Base-by-base conservation (phyloP, 2,797 vertebrate genomes). In the Hoplostethus mediterraneus region DNA sequence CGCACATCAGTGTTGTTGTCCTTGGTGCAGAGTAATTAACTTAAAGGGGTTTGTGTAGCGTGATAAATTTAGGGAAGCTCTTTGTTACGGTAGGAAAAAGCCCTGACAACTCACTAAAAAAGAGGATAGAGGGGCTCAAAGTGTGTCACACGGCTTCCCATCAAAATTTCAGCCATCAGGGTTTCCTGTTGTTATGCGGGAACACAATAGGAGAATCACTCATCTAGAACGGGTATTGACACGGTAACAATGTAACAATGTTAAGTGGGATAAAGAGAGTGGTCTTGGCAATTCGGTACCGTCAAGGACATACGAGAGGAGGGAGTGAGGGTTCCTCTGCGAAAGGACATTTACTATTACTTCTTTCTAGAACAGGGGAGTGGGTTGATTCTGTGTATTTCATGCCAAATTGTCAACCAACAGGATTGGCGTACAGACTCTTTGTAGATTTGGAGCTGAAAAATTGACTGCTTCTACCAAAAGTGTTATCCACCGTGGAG, bases 181-280 rank as follows among this genome's bases (percentile, higher is more conserved):
- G 75, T 78, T 93, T 92, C 91, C 93, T 90, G 90, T 91, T 89
- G 89, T 87, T 79, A 79, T 86, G 67, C 40, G 73, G 53, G 71
- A 77, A 75, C 88, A 94, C 90, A 93, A 93, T 92, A 73, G 89
- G 75, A 45, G 83, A 89, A 90, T 94, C 88, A 72, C 72, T 93
- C 89, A 90, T 44, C 68, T 79, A 83, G 59, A 49, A 33, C 0
- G 2, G 69, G 81, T 90, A 92, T 92, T 92, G 93, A 90, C 93
- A 89, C 65, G 59, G 59, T 71, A 81, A 93, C 91, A 91, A 92
- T 92, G 81, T 73, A 84, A 90, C 88, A 88, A 87, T 88, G 87
- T 87, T 83, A 82, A 90, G 88, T 82, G 77, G 80, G 79, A 89
- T 82, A 83, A 90, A 81, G 53, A 86, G 69, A 88, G 64, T 51